A percentile compares a stretch with the other conserved stretches of the same genome.
Evolutionary conservation across 2,113 vertebrate species (phyloP).

Genomic region (Rattus norvegicus): DNA sequence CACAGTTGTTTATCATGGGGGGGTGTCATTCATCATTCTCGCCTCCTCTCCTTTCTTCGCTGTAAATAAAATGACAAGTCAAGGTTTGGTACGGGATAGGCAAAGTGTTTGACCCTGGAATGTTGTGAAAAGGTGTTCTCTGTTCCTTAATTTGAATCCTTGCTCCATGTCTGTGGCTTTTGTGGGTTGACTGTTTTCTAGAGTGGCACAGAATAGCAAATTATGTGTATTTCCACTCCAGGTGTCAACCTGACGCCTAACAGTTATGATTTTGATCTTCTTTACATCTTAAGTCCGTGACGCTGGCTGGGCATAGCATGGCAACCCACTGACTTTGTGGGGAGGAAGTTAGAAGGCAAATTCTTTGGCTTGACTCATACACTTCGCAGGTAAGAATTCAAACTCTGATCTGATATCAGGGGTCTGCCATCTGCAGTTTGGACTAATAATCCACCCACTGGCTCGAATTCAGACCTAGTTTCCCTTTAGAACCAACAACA

Average conservation of each 20-base stretch:
- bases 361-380: not conserved
- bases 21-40: not conserved
- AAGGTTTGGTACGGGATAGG: conserved; percentile 46
- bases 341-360: not conserved
- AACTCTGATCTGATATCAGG: not conserved
- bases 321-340: not conserved
- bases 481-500: not conserved
- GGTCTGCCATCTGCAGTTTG: not conserved
- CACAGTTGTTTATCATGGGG: not conserved
- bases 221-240: not conserved
- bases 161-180: not conserved
- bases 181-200: not conserved
- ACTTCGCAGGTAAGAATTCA: not conserved
- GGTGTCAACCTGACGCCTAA: not conserved
- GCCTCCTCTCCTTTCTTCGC: not conserved
- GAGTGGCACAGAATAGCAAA: not conserved
- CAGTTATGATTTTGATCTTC: not conserved
- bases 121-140: conserved; percentile 31
- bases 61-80: conserved; percentile 54
- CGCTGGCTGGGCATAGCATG: not conserved
- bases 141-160: conserved; percentile 17
- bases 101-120: conserved; percentile 37
- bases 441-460: not conserved
- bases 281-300: not conserved
- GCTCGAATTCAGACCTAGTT: not conserved